These are phyloP conservation scores for Melanchra persicariae DNA, from an alignment of 2,888 invertebrate genomes.

Conservation along the genomic window DNA sequence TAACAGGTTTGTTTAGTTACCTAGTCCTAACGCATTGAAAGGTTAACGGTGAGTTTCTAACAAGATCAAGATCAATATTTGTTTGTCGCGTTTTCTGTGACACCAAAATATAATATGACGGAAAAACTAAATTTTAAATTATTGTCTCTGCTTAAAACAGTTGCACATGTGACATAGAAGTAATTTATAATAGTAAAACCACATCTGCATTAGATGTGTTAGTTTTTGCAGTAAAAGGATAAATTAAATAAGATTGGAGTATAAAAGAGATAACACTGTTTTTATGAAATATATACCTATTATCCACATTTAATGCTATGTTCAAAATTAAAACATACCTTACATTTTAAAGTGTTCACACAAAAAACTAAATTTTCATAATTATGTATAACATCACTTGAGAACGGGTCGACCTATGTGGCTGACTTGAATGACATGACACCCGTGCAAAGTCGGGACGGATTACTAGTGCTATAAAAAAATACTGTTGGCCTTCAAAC, in stretches of 20 bases:
- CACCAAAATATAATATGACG: not conserved
- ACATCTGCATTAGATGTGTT: constrained; percentile 10
- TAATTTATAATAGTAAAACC: constrained; percentile 4
- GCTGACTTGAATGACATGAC: too few relatives aligned
- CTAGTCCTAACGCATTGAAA: too few relatives aligned
- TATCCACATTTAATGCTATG: not conserved
- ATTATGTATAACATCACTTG: too few relatives aligned
- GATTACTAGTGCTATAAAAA: too few relatives aligned
- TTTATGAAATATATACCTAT: not conserved
- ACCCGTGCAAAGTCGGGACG: too few relatives aligned
- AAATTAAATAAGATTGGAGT: not conserved
- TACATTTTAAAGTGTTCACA: too few relatives aligned
- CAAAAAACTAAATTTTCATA: too few relatives aligned
- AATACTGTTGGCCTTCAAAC: too few relatives aligned
- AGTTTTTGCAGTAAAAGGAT: not conserved
- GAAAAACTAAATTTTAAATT: not conserved
- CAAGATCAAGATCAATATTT: not conserved
- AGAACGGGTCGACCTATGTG: too few relatives aligned
- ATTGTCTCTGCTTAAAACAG: not conserved
- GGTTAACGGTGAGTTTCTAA: too few relatives aligned
- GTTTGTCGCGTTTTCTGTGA: not conserved
- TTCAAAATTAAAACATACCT: too few relatives aligned
- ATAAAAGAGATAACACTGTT: not conserved
- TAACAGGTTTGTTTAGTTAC: too few relatives aligned
- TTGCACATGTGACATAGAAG: not conserved